Percentiles rank a stretch among this genome's conserved stretches.
These are phyloP conservation scores for Pycnonotus jocosus DNA, from an alignment of 2,113 vertebrate species.

Conservation along the genomic window DNA sequence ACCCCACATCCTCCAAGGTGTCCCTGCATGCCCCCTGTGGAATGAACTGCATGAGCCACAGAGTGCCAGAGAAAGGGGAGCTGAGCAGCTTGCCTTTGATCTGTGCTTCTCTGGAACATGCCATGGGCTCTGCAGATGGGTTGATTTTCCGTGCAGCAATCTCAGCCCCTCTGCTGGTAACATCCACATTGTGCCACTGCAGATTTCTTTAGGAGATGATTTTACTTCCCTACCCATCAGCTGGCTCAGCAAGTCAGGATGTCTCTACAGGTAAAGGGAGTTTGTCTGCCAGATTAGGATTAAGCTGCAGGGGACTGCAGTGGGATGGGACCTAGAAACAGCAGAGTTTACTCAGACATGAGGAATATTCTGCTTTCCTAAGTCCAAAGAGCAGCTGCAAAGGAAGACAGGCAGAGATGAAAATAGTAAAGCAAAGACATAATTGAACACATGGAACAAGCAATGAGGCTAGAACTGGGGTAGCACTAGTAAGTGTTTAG, in stretches of 20 bases:
- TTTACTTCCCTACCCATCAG: background rate
- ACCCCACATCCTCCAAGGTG: background rate
- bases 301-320: background rate
- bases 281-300: background rate
- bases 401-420: background rate
- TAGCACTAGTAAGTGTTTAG: background rate
- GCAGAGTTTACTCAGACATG: background rate
- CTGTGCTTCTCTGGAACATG: background rate
- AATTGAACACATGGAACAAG: background rate
- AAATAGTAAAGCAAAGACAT: background rate
- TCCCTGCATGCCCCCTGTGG: background rate
- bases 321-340: background rate
- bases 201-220: background rate
- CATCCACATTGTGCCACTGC: fast-evolving
- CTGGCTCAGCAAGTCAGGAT: background rate
- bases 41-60: background rate
- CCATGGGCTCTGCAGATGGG: background rate
- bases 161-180: background rate
- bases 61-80: background rate
- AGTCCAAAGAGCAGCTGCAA: background rate
- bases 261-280: background rate
- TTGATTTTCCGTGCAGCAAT: background rate
- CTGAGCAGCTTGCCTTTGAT: background rate
- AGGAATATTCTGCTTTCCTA: background rate
- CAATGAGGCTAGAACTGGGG: background rate